phyloP scores from a whole-genome alignment of 2,113 vertebrate genomes.

The Phainopepla nitens region DNA sequence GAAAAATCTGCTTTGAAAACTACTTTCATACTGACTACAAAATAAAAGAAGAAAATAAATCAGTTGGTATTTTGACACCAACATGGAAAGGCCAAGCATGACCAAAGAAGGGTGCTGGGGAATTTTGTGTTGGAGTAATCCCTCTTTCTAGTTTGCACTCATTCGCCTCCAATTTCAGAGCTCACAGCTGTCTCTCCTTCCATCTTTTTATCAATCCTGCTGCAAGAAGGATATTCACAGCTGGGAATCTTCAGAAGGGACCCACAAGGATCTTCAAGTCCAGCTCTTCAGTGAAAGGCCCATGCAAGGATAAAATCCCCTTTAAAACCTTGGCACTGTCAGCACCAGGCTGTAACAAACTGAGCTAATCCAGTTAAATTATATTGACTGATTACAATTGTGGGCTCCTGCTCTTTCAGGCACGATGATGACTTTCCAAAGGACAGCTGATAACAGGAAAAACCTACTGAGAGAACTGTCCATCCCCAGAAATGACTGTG shows the following conservation, averaged over 20 bases:
- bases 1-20: constrained; percentile 38
- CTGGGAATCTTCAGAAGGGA: not conserved
- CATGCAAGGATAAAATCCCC: not conserved
- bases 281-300: not conserved
- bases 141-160: not conserved
- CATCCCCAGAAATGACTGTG: not conserved
- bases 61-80: not conserved
- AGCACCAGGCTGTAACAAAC: not conserved
- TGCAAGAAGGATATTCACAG: not conserved
- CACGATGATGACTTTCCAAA: fast-evolving
- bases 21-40: not conserved
- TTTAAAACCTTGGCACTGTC: not conserved
- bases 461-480: not conserved
- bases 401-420: not conserved
- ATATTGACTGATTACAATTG: not conserved
- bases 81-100: not conserved
- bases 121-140: not conserved
- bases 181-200: not conserved
- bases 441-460: not conserved
- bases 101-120: not conserved
- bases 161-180: not conserved
- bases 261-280: not conserved
- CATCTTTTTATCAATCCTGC: not conserved
- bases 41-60: constrained; percentile 25
- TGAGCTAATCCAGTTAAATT: not conserved